Base-by-base conservation (phyloP, 2,888 invertebrate genomes). In the Notodonta dromedarius region DNA sequence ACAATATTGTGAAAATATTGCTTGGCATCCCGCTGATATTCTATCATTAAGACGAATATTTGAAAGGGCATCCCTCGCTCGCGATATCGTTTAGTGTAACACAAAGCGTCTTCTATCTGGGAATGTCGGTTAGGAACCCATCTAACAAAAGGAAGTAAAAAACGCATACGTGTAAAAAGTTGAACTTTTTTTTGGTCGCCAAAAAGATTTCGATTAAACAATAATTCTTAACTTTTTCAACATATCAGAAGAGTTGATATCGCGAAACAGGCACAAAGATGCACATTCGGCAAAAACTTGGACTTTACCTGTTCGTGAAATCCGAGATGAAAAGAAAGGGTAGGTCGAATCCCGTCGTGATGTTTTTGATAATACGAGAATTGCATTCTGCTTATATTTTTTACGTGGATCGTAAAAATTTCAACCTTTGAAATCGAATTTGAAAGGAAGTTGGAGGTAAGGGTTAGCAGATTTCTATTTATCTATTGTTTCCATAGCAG, bases 221-320 rank as follows among this genome's bases (percentile, higher is more conserved):
- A 91, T 87, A 82, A 85, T 88, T 87, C 74, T 69, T 72, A 74
- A 62, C 74, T 82, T 89, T 91, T 92, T 86, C 77, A 79, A 78
- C 76, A 81, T 84, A 78, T 82, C 79, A 84, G 86, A 91, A 91
- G 90, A 91, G 89, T 90, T 91, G 82, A 86, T 89, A 89, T 90
- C 87, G 90, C 89, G 77, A 89, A 92, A 87, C 83, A 83, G 82
- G 83, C 83, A 88, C 88, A 90, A 90, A 88, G 86, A 88, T 86
- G 83, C 83, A 82, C 80, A 78, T 79, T 81, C 79, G 65, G 82
- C 85, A 91, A 93, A 93, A 83, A 90, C 76, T 82, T 85, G 83
- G 82, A 87, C 84, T 76, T 91, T 93, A 93, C 93, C 93, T 93
- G 93, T 93, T 91, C 83, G 82, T 91, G 93, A 91, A 93, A 93